Evolutionary conservation across 2,888 invertebrate genomes (phyloP), one percentile per base, ranked within the genome.

Genomic region (Sphaerophoria rueppellii): DNA sequence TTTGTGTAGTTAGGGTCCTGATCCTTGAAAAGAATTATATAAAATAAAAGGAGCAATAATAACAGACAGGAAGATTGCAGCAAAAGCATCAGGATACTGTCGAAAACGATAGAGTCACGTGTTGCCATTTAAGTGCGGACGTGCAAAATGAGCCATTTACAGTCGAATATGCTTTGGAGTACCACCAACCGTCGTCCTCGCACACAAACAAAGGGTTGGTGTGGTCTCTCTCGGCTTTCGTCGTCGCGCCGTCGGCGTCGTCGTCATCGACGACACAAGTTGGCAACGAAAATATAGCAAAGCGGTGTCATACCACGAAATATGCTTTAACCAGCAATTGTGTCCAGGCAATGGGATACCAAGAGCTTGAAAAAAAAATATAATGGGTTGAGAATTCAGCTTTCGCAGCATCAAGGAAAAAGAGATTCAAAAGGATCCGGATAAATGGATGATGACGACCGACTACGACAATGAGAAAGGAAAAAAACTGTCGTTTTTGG

Each of bases 111-210:
- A 88, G 88, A 89, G 89, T 90, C 90, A 90, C 90, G 90, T 90
- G 90, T 89, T 89, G 89, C 88, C 89, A 90, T 90, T 90, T 90
- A 90, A 89, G 89, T 89, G 89, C 88, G 89, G 89, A 90, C 90
- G 90, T 90, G 90, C 89, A 88, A 90, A 89, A 89, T 89, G 88
- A 88, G 89, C 88, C 88, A 88, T 88, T 88, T 88, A 74, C 82
- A 82, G 72, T 76, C 79, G 82, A 78, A 82, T 69, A 75, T 75
- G 9, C 76, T 73, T 74, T 67, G 16, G 72, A 69, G 75, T 55
- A 69, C 58, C 52, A 16, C n/a, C n/a, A 55, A 14, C 72, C n/a
- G 55, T 46, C 43, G 11, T 9, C 43, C 9, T 43, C 43, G 12
- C 16, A 48, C 37, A 75, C 55, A 80, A 67, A 81, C 82, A 82